A percentile compares a stretch with the other conserved stretches of the same genome.
phyloP scores from a whole-genome alignment of 2,113 vertebrate genomes.

The Ceyx margarethae region DNA sequence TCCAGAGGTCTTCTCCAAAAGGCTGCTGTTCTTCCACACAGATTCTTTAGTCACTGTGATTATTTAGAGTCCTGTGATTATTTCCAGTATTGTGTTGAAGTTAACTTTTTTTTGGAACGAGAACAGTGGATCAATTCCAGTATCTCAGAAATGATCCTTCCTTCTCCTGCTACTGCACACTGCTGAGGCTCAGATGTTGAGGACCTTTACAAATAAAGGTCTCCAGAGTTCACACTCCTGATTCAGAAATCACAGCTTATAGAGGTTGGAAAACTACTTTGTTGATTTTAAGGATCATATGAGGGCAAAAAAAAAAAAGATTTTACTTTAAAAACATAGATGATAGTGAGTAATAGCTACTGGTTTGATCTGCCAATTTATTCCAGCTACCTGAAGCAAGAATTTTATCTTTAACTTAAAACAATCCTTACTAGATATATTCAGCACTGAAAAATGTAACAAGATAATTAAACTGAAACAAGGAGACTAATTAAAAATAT shows the following conservation, averaged over 20 bases:
- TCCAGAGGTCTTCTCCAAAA: not conserved
- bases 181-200: not conserved
- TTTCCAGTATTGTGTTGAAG: not conserved
- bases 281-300: not conserved
- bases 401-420: slow-evolving; percentile 2
- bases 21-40: not conserved
- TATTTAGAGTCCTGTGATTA: not conserved
- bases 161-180: not conserved
- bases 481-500: not conserved
- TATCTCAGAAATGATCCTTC: not conserved
- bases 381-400: not conserved
- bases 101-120: not conserved
- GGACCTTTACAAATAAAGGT: not conserved
- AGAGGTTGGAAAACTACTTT: not conserved
- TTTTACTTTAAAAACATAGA: not conserved
- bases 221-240: not conserved
- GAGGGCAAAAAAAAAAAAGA: not conserved
- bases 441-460: not conserved
- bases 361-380: not conserved
- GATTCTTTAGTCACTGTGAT: not conserved
- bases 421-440: not conserved
- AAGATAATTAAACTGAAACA: slow-evolving; percentile 17
- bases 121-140: not conserved
- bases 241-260: not conserved
- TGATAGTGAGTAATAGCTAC: not conserved